Base-by-base conservation (phyloP, 2,888 invertebrate species). In the Psylliodes chrysocephalus region DNA sequence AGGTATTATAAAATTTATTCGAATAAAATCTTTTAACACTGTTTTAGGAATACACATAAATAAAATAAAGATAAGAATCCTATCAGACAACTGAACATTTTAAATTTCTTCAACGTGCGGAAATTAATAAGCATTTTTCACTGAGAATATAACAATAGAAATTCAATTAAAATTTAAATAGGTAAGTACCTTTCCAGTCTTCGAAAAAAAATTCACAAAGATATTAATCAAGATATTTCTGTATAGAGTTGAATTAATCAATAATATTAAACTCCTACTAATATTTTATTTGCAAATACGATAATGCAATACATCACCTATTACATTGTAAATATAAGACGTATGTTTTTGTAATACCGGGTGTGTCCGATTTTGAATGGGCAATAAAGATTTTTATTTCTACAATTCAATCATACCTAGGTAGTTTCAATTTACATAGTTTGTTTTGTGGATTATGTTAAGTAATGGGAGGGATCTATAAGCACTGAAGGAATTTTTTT, bases 381-480 rank as follows among this genome's bases (percentile, higher is more conserved):
- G 46, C 22, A 19, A 46, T 46, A 46, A 46, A 46, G 22, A 46
- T 46, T 46, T 46, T 46, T 25, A 46, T 22, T 46, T 46, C 19
- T 46, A 46, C 46, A 46, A 46, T 46, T 46, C 46, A 46, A 46
- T 46, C 19, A 46, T 46, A 46, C 46, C 46, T 46, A 46, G 44
- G 46, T 46, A 46, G 46, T 46, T 46, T 46, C 46, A 46, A 46
- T 46, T 46, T 46, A 46, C 46, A 46, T 46, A 46, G 46, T 12
- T 22, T 7, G 22, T 22, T 46, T 46, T 25, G 22, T 22, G 46
- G 46, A 46, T 46, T 46, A 46, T 46, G 46, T 22, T 22, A 46
- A 46, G 22, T 22, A 46, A 19, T 46, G 46, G 46, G 46, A 22
- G 22, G 46, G 19, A 44, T 44, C 44, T 19, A 19, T 44, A 44